Evolutionary conservation across 1,140 invertebrate species (phyloP).

Genomic region (Oncopeltus fasciatus): DNA sequence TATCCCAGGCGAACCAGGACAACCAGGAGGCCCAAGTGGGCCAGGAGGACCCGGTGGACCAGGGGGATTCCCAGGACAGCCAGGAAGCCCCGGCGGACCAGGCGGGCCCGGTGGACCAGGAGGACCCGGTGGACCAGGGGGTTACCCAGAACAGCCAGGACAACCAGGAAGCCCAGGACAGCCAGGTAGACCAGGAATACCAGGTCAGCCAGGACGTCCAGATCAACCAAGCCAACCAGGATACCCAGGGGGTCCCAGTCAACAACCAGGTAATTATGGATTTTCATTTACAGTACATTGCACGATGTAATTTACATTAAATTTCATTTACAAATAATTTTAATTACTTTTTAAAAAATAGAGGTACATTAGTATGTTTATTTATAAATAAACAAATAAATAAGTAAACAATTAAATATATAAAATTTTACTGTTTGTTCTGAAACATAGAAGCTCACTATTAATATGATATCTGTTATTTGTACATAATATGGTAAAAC

Average conservation of each 20-base stretch:
- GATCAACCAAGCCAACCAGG: slow-evolving; percentile 16
- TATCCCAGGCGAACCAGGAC: slow-evolving; percentile 21
- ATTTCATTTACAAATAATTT: too few relatives aligned
- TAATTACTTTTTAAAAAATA: too few relatives aligned
- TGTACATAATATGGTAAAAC: too few relatives aligned
- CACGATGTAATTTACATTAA: too few relatives aligned
- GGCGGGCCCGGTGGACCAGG: slow-evolving; percentile 20
- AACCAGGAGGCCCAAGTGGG: slow-evolving; percentile 22
- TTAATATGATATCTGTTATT: too few relatives aligned
- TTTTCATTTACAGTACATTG: too few relatives aligned
- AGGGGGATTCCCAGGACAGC: slow-evolving; percentile 26
- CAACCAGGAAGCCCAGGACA: slow-evolving; percentile 24
- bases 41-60: slow-evolving; percentile 25
- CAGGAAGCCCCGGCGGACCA: slow-evolving; percentile 22
- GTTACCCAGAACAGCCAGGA: slow-evolving; percentile 23
- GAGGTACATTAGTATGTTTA: too few relatives aligned
- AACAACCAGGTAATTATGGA: slow-evolving; percentile 17
- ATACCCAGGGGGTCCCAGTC: slow-evolving; percentile 23
- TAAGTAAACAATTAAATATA: too few relatives aligned
- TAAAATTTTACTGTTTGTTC: too few relatives aligned
- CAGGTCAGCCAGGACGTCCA: slow-evolving; percentile 22
- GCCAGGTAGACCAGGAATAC: slow-evolving; percentile 19
- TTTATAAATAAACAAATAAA: too few relatives aligned
- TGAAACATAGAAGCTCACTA: too few relatives aligned
- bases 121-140: slow-evolving; percentile 19